phyloP scores from a whole-genome alignment of 2,113 vertebrate genomes.

The Corynorhinus townsendii region DNA sequence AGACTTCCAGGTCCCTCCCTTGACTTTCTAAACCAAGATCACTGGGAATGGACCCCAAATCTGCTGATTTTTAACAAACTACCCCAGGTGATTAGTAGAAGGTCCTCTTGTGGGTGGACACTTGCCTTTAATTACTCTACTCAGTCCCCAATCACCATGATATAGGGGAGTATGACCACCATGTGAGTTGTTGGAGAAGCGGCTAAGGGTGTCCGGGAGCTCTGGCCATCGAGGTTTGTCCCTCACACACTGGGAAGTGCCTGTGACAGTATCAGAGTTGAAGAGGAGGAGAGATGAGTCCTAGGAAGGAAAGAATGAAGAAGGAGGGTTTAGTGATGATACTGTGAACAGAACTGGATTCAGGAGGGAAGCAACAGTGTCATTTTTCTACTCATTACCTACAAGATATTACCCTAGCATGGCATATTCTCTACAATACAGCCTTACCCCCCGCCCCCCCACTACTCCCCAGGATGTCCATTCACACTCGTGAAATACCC shows the following conservation, averaged over 20 bases:
- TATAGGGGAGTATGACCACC: not conserved
- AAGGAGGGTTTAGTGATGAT: not conserved
- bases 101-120: not conserved
- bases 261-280: not conserved
- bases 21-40: not conserved
- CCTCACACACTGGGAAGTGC: not conserved
- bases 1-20: not conserved
- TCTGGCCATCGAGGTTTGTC: not conserved
- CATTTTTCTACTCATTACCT: not conserved
- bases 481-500: not conserved
- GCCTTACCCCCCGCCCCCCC: not conserved
- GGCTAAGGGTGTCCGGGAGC: not conserved
- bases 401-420: too few species aligned
- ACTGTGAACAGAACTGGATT: not conserved
- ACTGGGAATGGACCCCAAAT: not conserved
- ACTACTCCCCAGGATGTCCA: not conserved
- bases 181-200: not conserved
- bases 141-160: not conserved
- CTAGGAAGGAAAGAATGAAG: not conserved
- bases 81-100: not conserved
- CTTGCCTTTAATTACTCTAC: not conserved
- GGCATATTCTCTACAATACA: not conserved
- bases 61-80: not conserved
- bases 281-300: not conserved
- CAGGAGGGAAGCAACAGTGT: not conserved